Evolutionary conservation across 1,140 invertebrate species (phyloP).

Genomic region (Amphibalanus amphitrite): DNA sequence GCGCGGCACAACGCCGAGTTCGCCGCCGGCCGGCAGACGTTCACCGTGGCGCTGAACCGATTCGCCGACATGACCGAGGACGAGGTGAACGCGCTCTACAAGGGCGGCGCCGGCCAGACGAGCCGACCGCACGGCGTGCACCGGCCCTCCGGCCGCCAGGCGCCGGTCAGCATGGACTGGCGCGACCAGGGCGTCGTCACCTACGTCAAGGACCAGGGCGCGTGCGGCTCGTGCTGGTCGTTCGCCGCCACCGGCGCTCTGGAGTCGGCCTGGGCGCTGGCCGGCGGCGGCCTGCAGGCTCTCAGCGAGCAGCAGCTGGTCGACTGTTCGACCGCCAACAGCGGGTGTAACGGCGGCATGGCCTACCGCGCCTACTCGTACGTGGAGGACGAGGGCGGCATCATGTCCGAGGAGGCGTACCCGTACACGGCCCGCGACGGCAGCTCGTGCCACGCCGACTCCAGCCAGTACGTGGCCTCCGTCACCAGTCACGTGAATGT

Average conservation of each 20-base stretch:
- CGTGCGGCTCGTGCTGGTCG: conserved; percentile 9
- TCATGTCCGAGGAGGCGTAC: conserved; percentile 85
- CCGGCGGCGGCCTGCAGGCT: conserved; percentile 11
- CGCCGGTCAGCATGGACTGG: conserved; percentile 71
- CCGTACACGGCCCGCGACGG: conserved; percentile 55
- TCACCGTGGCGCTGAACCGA: conserved; percentile 53
- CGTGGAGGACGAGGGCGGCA: conserved; percentile 49
- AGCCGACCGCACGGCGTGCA: conserved; percentile 41
- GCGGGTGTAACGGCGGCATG: conserved; percentile 48
- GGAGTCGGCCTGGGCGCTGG: neutral
- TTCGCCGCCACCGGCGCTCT: conserved; percentile 9
- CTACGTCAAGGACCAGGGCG: conserved; percentile 71
- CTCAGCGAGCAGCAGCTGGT: conserved; percentile 43
- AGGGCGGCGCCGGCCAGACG: too few relatives aligned
- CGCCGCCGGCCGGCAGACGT: conserved; percentile 38
- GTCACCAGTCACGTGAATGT: conserved; percentile 70
- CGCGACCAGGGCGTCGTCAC: conserved; percentile 69
- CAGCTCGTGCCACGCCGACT: conserved; percentile 45
- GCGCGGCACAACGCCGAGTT: conserved; percentile 53
- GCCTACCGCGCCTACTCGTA: conserved; percentile 46
- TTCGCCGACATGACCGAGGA: conserved; percentile 69
- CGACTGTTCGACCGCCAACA: conserved; percentile 38
- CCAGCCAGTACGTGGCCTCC: conserved; percentile 49
- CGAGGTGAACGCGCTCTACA: conserved; percentile 54
- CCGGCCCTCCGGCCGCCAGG: conserved; percentile 46